These are phyloP conservation scores for Hirtodrosophila trivittata DNA, from an alignment of 2,888 invertebrate species.

Conservation along the genomic window DNA sequence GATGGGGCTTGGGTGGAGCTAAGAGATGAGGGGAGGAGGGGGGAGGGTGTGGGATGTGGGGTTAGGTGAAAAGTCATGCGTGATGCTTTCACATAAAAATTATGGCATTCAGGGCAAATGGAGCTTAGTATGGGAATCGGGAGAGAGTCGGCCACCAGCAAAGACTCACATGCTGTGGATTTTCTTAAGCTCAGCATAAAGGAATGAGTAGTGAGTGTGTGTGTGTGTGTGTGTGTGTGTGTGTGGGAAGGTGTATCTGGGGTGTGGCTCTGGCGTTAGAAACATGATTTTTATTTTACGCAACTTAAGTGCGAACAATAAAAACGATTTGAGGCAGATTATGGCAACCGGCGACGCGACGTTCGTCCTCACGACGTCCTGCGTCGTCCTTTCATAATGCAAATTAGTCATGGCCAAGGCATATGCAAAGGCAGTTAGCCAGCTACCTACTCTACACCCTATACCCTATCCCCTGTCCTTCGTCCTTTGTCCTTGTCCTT, in stretches of 20 bases:
- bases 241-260: background rate
- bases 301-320: constrained; percentile 83
- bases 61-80: constrained; percentile 58
- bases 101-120: constrained; percentile 76
- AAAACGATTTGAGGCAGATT: constrained; percentile 80
- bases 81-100: constrained; percentile 79
- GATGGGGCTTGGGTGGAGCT: background rate
- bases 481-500: background rate
- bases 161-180: constrained; percentile 52
- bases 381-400: constrained; percentile 66
- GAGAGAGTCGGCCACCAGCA: constrained; percentile 34
- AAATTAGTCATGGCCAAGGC: constrained; percentile 78
- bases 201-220: background rate
- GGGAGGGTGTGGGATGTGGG: constrained; percentile 1
- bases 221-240: background rate
- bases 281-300: constrained; percentile 84
- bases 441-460: background rate
- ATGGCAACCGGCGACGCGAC: constrained; percentile 57
- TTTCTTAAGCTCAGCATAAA: constrained; percentile 41
- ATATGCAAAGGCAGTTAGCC: constrained; percentile 61
- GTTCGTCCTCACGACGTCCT: constrained; percentile 25
- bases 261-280: constrained; percentile 64
- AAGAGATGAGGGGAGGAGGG: background rate
- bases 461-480: background rate
- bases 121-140: constrained; percentile 63